Base-by-base conservation (phyloP, 2,113 vertebrate genomes). In the Thymallus thymallus region DNA sequence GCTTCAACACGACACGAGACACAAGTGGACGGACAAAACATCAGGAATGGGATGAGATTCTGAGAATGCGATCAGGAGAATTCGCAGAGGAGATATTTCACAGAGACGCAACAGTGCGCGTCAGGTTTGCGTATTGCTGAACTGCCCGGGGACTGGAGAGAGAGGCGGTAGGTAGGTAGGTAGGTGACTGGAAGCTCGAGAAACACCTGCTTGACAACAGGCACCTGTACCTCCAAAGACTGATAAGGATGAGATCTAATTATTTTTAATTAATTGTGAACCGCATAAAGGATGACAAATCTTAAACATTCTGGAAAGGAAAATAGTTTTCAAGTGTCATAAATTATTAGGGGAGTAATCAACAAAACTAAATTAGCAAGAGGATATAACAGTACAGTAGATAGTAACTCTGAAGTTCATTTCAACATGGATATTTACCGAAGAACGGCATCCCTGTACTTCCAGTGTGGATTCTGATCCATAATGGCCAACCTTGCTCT, bases 1-100 rank as follows among this genome's bases (percentile, higher is more conserved):
- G 76, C 84, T 67, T 82, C 75, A 63, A 77, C 80, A 77, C 83
- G 71, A 77, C 80, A 82, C 73, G 46, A 83, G 88, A 86, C 83
- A 51, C 48, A 18, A 75, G 75, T 80, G 89, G 87, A 82, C 73
- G 60, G 73, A 78, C 75, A 73, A 45, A 68, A 70, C 45, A 29
- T 48, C 61, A 76, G 65, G 62, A 32, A 78, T 75, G 71, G n/a
- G 13, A 29, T 51, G 68, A 71, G 48, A 51, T 51, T 51, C 48
- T 74, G 73, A 69, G 29, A 41, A 32, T 72, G 65, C 2, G 45
- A 29, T 46, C 62, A 32, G 67, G 60, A 24, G 48, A 65, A 69
- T 30, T 20, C 24, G 20, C 68, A 41, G 65, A 14, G 72, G 68
- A 77, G 71, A 71, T 68, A 30, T 20, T 66, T 74, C 62, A 23